Evolutionary conservation across 2,113 vertebrate species (phyloP).

Genomic region (Phyllostomus discolor): DNA sequence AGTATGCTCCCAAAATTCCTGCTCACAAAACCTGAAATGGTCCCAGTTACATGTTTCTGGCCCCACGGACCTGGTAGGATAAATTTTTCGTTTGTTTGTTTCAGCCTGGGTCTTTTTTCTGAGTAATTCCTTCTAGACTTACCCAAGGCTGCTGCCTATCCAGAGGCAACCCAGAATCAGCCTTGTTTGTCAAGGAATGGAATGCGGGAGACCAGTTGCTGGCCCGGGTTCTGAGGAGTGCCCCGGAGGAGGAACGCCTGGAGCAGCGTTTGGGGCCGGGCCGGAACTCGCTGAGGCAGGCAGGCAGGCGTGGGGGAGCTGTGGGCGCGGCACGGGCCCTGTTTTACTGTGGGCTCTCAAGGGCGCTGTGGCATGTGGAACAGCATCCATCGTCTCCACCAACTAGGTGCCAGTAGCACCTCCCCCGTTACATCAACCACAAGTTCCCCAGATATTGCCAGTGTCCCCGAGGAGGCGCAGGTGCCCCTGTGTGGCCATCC

Average conservation of each 20-base stretch:
- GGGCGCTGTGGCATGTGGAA: background rate
- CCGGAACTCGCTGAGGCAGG: background rate
- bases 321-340: too few species aligned
- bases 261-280: background rate
- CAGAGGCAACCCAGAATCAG: background rate
- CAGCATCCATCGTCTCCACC: background rate
- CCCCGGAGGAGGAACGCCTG: background rate
- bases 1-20: background rate
- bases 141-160: background rate
- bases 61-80: background rate
- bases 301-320: background rate
- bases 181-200: background rate
- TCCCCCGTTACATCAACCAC: background rate
- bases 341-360: background rate
- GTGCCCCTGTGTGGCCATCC: background rate
- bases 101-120: background rate
- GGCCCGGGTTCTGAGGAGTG: background rate
- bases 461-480: background rate
- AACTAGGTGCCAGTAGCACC: background rate
- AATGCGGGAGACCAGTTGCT: background rate
- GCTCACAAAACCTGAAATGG: background rate
- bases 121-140: background rate
- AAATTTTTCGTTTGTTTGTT: background rate
- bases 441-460: background rate
- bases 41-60: background rate